Conservation (phyloP, 1,140 invertebrate species). For the Drosophila tsacasi region DNA sequence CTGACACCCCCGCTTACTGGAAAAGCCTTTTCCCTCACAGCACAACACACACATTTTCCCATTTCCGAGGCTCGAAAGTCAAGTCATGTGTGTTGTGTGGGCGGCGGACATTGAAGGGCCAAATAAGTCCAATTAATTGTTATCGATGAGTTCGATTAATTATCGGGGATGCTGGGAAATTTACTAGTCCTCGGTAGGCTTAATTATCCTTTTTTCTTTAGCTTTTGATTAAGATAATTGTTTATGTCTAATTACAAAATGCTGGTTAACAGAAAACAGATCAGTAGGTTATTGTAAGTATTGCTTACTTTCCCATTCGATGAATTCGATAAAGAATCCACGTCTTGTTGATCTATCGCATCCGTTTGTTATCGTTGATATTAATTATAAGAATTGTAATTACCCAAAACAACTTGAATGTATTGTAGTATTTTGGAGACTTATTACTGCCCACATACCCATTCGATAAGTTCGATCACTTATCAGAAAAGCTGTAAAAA, state of each 20-base stretch:
- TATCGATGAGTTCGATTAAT: constrained; percentile 9
- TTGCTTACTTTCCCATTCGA: no score
- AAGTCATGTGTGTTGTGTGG: constrained; percentile 10
- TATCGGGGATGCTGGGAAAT: neutral
- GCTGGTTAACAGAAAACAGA: no score
- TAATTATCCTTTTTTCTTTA: neutral
- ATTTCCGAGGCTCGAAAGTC: neutral
- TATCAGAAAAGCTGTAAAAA: neutral
- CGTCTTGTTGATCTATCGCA: no score
- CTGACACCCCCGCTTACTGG: constrained; percentile 34
- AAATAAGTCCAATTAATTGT: constrained; percentile 40
- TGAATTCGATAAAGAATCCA: no score
- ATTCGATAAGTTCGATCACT: neutral
- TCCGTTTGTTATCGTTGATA: no score
- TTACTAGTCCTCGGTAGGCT: no score
- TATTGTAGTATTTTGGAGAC: neutral
- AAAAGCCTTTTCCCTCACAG: constrained; percentile 10
- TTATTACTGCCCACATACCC: neutral
- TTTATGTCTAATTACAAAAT: no score
- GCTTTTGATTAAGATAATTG: neutral
- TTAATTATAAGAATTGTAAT: neutral
- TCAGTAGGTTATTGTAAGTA: no score
- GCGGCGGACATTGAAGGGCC: constrained; percentile 29
- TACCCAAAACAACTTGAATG: neutral
- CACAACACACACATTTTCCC: neutral